A percentile compares a stretch with the other conserved stretches of the same genome.
Conservation (phyloP, 2,888 invertebrate genomes). For the Leucophora obtusa region DNA sequence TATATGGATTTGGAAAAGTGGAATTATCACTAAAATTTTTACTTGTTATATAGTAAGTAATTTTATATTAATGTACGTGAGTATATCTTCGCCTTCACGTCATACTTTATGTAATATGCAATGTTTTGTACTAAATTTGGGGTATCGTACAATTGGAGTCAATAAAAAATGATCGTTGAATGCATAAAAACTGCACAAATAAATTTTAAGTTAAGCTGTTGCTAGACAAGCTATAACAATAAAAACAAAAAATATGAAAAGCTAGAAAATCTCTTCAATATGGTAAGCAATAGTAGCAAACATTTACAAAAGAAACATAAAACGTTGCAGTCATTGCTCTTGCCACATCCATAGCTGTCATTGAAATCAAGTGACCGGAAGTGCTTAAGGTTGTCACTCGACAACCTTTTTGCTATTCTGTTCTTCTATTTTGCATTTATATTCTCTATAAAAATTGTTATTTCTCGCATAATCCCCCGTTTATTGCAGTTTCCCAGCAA, state of each 20-base stretch:
- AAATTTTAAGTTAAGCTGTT: not conserved
- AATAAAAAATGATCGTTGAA: not conserved
- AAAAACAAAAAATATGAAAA: not conserved
- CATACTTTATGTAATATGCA: no score
- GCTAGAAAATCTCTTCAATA: not conserved
- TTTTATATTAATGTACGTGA: no score
- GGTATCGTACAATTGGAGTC: not conserved
- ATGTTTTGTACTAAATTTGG: no score
- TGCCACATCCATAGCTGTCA: not conserved
- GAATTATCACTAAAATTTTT: no score
- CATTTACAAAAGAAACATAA: not conserved
- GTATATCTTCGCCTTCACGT: no score
- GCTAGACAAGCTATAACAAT: not conserved
- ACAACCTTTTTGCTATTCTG: conserved; percentile 12
- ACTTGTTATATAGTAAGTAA: no score
- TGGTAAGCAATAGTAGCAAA: not conserved
- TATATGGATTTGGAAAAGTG: no score
- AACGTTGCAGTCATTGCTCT: not conserved
- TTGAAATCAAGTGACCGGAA: conserved; percentile 13
- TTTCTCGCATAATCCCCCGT: no score
- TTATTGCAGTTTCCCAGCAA: no score
- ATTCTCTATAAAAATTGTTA: no score
- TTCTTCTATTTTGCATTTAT: not conserved
- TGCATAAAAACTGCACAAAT: not conserved
- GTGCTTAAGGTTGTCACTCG: not conserved